Percentiles rank a stretch among this genome's conserved stretches.
These are phyloP conservation scores for Gryllus bimaculatus DNA, from an alignment of 1,140 invertebrate genomes.

Conservation along the genomic window DNA sequence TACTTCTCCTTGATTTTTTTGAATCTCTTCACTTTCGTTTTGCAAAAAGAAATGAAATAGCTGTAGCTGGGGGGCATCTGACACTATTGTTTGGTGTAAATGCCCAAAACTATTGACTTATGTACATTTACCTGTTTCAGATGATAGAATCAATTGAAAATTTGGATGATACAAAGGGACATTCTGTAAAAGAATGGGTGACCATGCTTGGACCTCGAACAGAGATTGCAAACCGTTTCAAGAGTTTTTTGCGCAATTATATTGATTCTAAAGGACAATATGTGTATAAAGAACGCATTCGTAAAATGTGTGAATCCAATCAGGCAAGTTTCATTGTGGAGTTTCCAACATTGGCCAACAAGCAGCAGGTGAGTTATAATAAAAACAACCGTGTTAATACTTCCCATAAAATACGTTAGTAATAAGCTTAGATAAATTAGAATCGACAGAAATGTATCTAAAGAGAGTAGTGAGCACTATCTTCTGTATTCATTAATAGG, in stretches of 20 bases:
- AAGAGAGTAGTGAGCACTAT: no score
- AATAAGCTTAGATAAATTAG: no score
- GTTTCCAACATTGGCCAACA: slow-evolving; percentile 79
- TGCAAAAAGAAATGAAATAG: no score
- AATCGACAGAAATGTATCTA: no score
- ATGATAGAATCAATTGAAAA: slow-evolving; percentile 97
- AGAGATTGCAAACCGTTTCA: slow-evolving; percentile 95
- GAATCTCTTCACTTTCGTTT: no score
- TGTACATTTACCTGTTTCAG: slow-evolving; percentile 30
- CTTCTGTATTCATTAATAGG: no score
- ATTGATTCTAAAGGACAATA: slow-evolving; percentile 79
- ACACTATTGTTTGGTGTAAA: no score
- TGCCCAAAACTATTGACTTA: no score
- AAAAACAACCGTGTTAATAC: no score
- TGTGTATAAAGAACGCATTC: slow-evolving; percentile 87
- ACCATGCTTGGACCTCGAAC: slow-evolving; percentile 88
- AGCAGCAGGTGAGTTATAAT: slow-evolving; percentile 56
- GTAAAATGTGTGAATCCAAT: slow-evolving; percentile 90
- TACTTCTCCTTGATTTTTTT: no score
- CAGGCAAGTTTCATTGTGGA: slow-evolving; percentile 85
- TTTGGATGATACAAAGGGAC: slow-evolving; percentile 89
- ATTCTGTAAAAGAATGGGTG: slow-evolving; percentile 91
- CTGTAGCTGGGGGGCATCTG: no score
- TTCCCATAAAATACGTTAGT: no score
- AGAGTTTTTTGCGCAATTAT: slow-evolving; percentile 87